Evolutionary conservation across 2,888 invertebrate genomes (phyloP), one percentile per base, ranked within the genome.

Genomic region (Zeuzera pyrina): DNA sequence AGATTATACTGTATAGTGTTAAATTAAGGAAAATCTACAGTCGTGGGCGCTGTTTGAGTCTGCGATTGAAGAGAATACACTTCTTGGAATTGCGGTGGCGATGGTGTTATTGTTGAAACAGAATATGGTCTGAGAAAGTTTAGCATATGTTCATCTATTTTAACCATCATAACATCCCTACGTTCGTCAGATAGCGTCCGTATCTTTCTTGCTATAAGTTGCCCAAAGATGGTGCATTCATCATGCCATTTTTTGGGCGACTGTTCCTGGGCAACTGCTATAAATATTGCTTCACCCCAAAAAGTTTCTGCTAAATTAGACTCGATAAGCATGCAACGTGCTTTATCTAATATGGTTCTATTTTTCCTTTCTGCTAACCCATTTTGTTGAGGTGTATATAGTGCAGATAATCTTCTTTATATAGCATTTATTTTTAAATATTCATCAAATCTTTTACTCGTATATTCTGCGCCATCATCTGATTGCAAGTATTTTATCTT

Each of bases 221-320:
- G n/a, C 11, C 22, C 22, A 22, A 22, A 22, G 11, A 11, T 22
- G n/a, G 22, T 22, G 11, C 22, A 22, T 22, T 22, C 22, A n/a
- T 22, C 22, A 11, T 22, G 10, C 10, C n/a, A n/a, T 10, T 22
- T 22, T 11, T 22, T 22, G 10, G 10, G 22, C 10, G n/a, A 11
- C 10, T 5, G n/a, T n/a, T n/a, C n/a, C n/a, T n/a, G n/a, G n/a
- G n/a, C n/a, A n/a, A 22, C n/a, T n/a, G n/a, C n/a, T n/a, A n/a
- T n/a, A n/a, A 19, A 19, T 12, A 34, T 15, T 8, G 36, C 39
- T 28, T 38, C 38, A 8, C 22, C 35, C 38, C 38, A 38, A 6
- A 33, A 19, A n/a, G 16, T n/a, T 24, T 11, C 8, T 8, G 35
- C 25, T 10, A 22, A 11, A 8, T 35, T 30, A 7, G 29, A 15